Percentiles rank a stretch among this genome's conserved stretches.
Conservation (phyloP, 1,140 invertebrate species). For the Hyposmocoma kahamanoa region DNA sequence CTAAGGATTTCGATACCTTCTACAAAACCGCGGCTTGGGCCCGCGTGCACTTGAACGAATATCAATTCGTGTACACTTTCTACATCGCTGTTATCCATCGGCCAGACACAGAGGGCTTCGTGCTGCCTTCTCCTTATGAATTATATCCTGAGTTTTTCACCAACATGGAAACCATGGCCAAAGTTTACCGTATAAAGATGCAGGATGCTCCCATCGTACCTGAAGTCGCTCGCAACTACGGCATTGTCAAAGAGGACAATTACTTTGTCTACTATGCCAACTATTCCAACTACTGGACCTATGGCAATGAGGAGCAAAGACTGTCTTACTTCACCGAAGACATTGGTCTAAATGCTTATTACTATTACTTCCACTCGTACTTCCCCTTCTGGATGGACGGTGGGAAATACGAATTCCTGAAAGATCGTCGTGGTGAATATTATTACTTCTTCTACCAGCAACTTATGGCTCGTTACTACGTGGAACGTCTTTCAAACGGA, state of each 20-base stretch:
- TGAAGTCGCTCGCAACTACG: constrained; percentile 45
- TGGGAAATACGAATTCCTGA: constrained; percentile 28
- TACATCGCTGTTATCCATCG: constrained; percentile 76
- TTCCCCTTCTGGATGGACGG: constrained; percentile 79
- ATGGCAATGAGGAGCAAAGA: constrained; percentile 74
- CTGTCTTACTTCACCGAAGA: constrained; percentile 84
- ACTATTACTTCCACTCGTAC: constrained; percentile 79
- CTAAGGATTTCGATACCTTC: constrained; percentile 46
- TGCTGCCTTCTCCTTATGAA: constrained; percentile 78
- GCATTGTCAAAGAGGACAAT: constrained; percentile 61
- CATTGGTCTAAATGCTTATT: constrained; percentile 79
- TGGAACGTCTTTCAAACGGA: constrained; percentile 79
- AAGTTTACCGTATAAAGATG: constrained; percentile 76
- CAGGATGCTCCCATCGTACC: constrained; percentile 44
- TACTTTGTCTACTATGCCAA: constrained; percentile 65
- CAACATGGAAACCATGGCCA: constrained; percentile 73
- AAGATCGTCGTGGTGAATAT: constrained; percentile 75
- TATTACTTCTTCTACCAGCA: constrained; percentile 78
- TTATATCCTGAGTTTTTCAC: constrained; percentile 77
- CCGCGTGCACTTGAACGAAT: constrained; percentile 75
- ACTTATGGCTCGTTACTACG: constrained; percentile 78
- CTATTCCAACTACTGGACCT: constrained; percentile 70
- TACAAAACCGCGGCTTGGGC: constrained; percentile 77
- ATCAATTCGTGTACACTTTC: constrained; percentile 75
- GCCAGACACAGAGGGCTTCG: constrained; percentile 73